Percentiles rank a stretch among this genome's conserved stretches.
These are phyloP conservation scores for Zoanthus solanderi DNA, from an alignment of 92 coral and sea anemone genomes.

Conservation along the genomic window DNA sequence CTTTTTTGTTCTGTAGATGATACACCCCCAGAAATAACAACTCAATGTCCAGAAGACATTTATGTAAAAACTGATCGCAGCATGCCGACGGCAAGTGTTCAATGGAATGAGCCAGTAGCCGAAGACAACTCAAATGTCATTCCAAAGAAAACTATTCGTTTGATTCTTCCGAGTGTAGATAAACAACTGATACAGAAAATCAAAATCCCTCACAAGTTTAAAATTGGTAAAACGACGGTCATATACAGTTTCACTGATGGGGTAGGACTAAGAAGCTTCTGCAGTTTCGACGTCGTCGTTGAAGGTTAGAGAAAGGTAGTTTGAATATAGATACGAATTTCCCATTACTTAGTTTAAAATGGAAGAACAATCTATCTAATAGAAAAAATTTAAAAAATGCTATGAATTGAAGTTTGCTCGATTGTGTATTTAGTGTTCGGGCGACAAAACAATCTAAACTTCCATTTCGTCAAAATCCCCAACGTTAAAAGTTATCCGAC, in stretches of 20 bases:
- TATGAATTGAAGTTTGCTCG: too few relatives aligned
- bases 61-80: neutral
- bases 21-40: neutral
- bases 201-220: conserved; percentile 10
- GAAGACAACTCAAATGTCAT: conserved; percentile 30
- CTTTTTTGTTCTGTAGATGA: neutral
- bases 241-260: conserved; percentile 18
- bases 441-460: too few relatives aligned
- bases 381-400: too few relatives aligned
- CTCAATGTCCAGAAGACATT: conserved; percentile 12
- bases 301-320: neutral
- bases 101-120: conserved; percentile 27
- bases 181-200: neutral
- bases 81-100: conserved; percentile 20
- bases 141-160: neutral
- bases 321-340: too few relatives aligned
- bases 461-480: too few relatives aligned
- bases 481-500: too few relatives aligned
- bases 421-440: too few relatives aligned
- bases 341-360: too few relatives aligned
- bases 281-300: neutral
- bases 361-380: neutral
- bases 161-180: neutral
- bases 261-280: neutral
- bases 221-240: neutral